These are phyloP conservation scores for Leptocoma aspasia DNA, from an alignment of 2,113 vertebrate genomes.

Conservation along the genomic window DNA sequence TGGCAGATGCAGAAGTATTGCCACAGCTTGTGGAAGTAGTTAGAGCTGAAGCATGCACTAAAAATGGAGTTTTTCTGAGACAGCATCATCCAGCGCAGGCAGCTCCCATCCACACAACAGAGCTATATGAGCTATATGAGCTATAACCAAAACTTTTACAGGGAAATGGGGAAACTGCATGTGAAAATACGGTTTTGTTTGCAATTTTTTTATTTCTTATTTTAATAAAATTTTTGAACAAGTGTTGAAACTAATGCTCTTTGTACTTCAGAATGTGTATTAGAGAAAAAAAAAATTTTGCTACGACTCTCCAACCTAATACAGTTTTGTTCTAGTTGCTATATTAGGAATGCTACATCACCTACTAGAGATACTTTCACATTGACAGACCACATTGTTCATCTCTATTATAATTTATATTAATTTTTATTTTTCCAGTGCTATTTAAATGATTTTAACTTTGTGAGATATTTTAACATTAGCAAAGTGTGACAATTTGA, in stretches of 20 bases:
- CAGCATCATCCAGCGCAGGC: accelerated
- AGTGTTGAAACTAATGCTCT: not conserved
- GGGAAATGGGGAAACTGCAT: not conserved
- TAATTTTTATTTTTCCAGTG: not conserved
- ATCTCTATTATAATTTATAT: not conserved
- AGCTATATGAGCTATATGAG: not conserved
- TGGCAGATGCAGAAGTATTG: not conserved
- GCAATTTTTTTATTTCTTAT: not conserved
- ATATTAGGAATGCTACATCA: not conserved
- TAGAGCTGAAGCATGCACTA: not conserved
- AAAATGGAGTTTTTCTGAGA: not conserved
- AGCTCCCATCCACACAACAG: not conserved
- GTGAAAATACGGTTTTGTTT: not conserved
- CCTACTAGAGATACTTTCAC: not conserved
- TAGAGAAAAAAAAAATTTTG: not conserved
- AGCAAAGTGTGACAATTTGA: not conserved
- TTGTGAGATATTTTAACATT: not conserved
- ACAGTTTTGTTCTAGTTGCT: not conserved
- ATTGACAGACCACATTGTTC: not conserved
- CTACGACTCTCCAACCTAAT: not conserved
- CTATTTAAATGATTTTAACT: not conserved
- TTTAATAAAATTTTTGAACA: not conserved
- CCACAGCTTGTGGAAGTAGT: not conserved
- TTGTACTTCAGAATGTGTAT: not conserved
- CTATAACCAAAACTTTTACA: not conserved